These are phyloP conservation scores for Drosophila percnosoma DNA, from an alignment of 2,888 invertebrate species.

Conservation along the genomic window DNA sequence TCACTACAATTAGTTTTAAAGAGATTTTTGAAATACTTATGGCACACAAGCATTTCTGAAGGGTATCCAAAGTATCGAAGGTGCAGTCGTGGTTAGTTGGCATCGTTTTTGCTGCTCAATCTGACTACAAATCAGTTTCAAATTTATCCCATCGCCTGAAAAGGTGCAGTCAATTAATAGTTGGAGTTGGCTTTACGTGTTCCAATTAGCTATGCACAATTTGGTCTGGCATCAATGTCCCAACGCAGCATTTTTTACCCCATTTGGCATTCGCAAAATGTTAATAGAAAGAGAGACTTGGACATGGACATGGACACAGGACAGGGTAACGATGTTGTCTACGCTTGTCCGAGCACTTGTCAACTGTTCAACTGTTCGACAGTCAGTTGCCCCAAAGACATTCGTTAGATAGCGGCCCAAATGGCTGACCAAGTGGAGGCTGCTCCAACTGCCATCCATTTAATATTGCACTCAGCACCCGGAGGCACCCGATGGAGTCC, in stretches of 20 bases:
- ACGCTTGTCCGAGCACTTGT: conserved; percentile 44
- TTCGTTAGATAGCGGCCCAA: conserved; percentile 41
- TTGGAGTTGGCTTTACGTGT: conserved; percentile 26
- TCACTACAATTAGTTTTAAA: not conserved
- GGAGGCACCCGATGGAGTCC: conserved; percentile 18
- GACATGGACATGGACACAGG: conserved; percentile 12
- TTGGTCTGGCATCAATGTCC: conserved; percentile 35
- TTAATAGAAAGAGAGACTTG: conserved; percentile 41
- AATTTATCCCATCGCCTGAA: conserved; percentile 16
- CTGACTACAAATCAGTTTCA: conserved; percentile 8
- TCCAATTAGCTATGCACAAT: conserved; percentile 64
- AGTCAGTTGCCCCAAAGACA: conserved; percentile 36
- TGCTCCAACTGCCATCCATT: conserved; percentile 34
- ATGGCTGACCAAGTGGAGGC: conserved; percentile 30
- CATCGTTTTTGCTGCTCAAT: not conserved
- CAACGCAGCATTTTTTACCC: conserved; percentile 11
- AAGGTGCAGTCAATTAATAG: conserved; percentile 52
- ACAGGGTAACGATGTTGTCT: conserved; percentile 50
- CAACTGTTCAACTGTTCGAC: conserved; percentile 16
- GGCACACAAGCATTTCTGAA: not conserved
- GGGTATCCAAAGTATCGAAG: not conserved
- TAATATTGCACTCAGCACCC: conserved; percentile 49
- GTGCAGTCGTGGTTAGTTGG: not conserved
- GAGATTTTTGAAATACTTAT: not conserved
- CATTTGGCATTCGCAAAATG: conserved; percentile 56